Evolutionary conservation across 2,888 invertebrate genomes (phyloP), one percentile per base, ranked within the genome.

Genomic region (Poecilus cupreus): DNA sequence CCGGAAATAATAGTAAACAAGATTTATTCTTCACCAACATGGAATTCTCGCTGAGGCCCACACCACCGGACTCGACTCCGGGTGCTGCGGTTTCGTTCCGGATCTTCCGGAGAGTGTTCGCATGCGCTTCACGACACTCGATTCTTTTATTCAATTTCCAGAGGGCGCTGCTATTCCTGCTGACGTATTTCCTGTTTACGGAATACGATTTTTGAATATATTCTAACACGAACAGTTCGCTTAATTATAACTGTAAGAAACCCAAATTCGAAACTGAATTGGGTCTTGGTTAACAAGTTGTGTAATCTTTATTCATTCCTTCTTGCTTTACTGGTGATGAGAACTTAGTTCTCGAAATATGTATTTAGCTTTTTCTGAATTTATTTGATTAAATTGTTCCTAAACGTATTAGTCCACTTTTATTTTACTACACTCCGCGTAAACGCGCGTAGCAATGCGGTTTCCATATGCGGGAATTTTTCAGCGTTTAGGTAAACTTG

Each of bases 131-230:
- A 64, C 64, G 68, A 20, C 49, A 64, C 49, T 20, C 46, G 79
- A 79, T 79, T 68, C 64, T 79, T 79, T 79, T 79, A 79, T 79
- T 79, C 79, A 79, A 79, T 79, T 68, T 79, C 24, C 79, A 51
- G 49, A 68, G 70, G n/a, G n/a, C 32, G 68, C 10, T 16, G 37
- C 51, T 43, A 11, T 10, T 13, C 5, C 57, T 46, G 24, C 24
- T 78, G 79, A 32, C 51, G 32, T 37, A 68, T 11, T 72, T 79
- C 79, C 49, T 78, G 78, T 78, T 78, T 78, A 64, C 78, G 26
- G 26, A 8, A 37, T 37, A 32, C 32, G 37, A 37, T 64, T 37
- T 60, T 68, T 68, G 16, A 39, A 39, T 68, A 37, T 32, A 68
- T 74, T 74, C 8, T n/a, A 74, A 51, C 49, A 13, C 8, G 46